Conservation (phyloP, 2,113 vertebrate genomes). For the Myiozetetes cayanensis region DNA sequence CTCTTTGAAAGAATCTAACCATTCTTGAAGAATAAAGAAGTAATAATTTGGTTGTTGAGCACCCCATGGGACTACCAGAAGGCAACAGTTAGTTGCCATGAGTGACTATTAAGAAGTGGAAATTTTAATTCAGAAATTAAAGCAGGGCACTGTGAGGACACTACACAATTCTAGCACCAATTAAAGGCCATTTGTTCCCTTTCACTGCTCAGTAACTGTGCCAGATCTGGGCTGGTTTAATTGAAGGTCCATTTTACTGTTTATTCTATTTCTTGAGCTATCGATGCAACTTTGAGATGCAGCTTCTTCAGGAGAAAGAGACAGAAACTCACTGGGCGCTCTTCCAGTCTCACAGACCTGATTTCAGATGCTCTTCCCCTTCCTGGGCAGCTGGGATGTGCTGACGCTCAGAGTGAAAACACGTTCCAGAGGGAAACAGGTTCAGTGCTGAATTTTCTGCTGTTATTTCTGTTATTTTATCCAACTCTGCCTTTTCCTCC, state of each 20-base stretch:
- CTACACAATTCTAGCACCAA: not conserved
- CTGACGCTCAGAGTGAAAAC: not conserved
- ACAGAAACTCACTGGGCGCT: not conserved
- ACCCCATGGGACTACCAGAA: not conserved
- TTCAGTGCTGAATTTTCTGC: not conserved
- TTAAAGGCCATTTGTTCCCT: not conserved
- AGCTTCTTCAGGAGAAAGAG: not conserved
- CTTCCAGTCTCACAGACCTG: not conserved
- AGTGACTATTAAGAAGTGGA: not conserved
- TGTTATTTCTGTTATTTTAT: not conserved
- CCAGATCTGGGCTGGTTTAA: not conserved
- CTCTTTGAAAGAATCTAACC: not conserved
- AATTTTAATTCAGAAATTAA: not conserved
- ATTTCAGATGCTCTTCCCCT: not conserved
- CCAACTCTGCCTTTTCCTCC: not conserved
- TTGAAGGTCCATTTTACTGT: not conserved
- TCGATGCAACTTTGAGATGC: not conserved
- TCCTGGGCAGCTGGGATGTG: rapidly evolving
- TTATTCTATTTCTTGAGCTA: not conserved
- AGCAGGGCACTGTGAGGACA: not conserved
- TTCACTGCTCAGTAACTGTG: not conserved
- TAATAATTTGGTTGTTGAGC: not conserved
- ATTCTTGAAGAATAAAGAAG: not conserved
- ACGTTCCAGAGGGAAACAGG: not conserved
- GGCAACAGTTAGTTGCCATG: not conserved